Base-by-base conservation (phyloP, 1,140 invertebrate genomes). In the Zaprionus ghesquierei region DNA sequence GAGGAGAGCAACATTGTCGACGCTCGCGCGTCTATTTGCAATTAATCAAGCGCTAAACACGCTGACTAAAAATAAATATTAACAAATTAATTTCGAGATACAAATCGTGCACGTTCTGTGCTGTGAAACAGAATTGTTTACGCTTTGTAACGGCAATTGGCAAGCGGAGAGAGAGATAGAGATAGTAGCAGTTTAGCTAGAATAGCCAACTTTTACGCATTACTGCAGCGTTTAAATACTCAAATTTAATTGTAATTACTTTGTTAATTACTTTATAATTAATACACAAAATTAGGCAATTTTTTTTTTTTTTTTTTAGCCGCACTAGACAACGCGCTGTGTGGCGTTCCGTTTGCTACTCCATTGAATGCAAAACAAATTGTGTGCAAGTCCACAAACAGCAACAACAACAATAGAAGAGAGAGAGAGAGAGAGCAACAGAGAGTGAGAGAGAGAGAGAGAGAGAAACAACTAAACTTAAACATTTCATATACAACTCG, bases 41-140 rank as follows among this genome's bases (percentile, higher is more conserved):
- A 80, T 84, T 77, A 84, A 81, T 85, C 75, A 89, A 78, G 78
- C 65, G 70, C 70, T 51, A 73, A 68, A 35, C 49, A 41, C 66
- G 70, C 59, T 69, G 82, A 89, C 82, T 86, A 86, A 89, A 86
- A 86, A 86, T 86, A 86, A 86, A 82, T 79, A 82, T 86, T 82
- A 87, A 79, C 82, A 74, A 87, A 87, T 86, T 86, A 87, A 87
- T 77, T 66, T 58, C 35, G 41, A 75, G 65, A 76, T 71, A 69
- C 58, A 58, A 56, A 23, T 58, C 33, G 18, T 5, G 27, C 27
- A 29, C 27, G 27, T 29, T 29, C 6, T 27, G 25, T 29, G n/a
- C n/a, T n/a, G 41, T 59, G 29, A 59, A n/a, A 31, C 25, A 68
- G 25, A 49, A 13, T 68, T 68, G 18, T 23, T 51, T 44, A 12